A percentile compares a stretch with the other conserved stretches of the same genome.
Evolutionary conservation across 2,113 vertebrate genomes (phyloP).

Genomic region (Actenoides lindsayi): DNA sequence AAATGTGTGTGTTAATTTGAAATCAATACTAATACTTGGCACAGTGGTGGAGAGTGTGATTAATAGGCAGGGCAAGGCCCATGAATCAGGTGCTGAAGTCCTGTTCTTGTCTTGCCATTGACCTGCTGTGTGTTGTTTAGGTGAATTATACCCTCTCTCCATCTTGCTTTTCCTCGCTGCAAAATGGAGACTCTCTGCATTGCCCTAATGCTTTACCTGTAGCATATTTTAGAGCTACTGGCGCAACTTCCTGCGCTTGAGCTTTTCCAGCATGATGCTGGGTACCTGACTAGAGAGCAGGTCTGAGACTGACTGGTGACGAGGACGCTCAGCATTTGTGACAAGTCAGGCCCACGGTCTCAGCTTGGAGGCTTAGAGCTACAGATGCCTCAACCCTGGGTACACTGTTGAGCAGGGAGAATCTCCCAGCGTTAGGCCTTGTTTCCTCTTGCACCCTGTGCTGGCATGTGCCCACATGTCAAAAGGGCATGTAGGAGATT

Average conservation of each 20-base stretch:
- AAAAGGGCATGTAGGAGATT: neutral
- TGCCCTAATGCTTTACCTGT: neutral
- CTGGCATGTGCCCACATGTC: fast-evolving
- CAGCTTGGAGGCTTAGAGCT: neutral
- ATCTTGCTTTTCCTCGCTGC: neutral
- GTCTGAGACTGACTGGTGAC: neutral
- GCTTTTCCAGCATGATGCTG: neutral
- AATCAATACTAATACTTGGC: conserved; percentile 41
- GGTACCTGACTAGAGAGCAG: neutral
- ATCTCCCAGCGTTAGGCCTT: neutral
- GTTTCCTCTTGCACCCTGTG: neutral
- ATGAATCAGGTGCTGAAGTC: neutral
- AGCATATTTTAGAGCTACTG: neutral
- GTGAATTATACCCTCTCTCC: neutral
- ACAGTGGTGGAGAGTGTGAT: neutral
- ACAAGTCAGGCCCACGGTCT: neutral
- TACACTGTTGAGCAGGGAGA: neutral
- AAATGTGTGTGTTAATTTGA: conserved; percentile 36
- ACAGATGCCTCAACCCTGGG: neutral
- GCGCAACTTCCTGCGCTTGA: neutral
- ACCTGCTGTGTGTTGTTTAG: neutral
- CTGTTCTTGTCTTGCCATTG: neutral
- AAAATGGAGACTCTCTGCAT: neutral
- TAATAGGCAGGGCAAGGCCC: neutral
- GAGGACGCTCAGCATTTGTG: neutral